Evolutionary conservation across 2,797 vertebrate species (phyloP).

Genomic region (Tinamus major): DNA sequence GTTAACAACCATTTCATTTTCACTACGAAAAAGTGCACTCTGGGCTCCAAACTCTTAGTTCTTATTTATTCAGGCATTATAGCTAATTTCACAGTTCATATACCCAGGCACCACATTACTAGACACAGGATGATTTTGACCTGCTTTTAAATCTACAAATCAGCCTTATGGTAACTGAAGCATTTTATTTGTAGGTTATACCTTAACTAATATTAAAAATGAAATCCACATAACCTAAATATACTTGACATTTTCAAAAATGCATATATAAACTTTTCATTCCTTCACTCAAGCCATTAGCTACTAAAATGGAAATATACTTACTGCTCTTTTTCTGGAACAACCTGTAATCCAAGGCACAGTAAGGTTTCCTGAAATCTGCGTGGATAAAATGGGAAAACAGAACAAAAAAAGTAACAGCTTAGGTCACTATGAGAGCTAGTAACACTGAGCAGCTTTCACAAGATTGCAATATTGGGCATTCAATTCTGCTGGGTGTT

Average conservation of each 20-base stretch:
- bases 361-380: slow-evolving; percentile 91
- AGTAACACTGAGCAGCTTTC: not conserved
- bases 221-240: not conserved
- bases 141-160: not conserved
- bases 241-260: not conserved
- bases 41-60: not conserved
- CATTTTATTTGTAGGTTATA: not conserved
- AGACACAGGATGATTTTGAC: not conserved
- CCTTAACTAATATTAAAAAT: not conserved
- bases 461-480: not conserved
- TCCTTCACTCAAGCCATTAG: not conserved
- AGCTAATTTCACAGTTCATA: not conserved
- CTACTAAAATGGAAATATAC: slow-evolving; percentile 77
- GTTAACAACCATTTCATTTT: not conserved
- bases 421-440: slow-evolving; percentile 2
- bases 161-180: not conserved
- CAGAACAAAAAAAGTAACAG: slow-evolving; percentile 38
- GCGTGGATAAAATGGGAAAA: slow-evolving; percentile 71
- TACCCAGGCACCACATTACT: not conserved
- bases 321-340: slow-evolving; percentile 98
- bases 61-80: not conserved
- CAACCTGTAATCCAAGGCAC: slow-evolving; percentile 96
- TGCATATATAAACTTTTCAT: not conserved
- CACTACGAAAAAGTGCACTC: not conserved
- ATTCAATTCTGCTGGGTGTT: not conserved